Conservation (phyloP, 2,797 vertebrate genomes). For the Lates japonicus region DNA sequence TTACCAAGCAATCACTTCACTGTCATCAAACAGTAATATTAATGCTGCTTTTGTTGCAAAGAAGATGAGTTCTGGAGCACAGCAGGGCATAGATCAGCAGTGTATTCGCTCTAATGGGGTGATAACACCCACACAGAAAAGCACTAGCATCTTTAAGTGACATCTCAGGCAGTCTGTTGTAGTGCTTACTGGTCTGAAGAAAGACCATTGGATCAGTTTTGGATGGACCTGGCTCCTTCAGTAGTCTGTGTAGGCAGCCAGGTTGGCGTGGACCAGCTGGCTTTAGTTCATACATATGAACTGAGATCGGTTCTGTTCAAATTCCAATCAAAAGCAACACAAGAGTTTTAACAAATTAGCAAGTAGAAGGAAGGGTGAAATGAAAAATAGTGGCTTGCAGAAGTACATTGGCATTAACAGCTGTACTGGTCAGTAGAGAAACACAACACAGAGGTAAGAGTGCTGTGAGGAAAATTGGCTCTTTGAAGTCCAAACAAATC, state of each 20-base stretch:
- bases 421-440: conserved; percentile 18
- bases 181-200: conserved; percentile 45
- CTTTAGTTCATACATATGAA: conserved; percentile 46
- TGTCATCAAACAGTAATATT: conserved; percentile 65
- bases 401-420: conserved; percentile 23
- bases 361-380: conserved; percentile 29
- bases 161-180: conserved; percentile 49
- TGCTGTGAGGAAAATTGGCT: conserved; percentile 28
- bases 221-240: conserved; percentile 41
- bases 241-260: conserved; percentile 41
- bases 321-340: conserved; percentile 39
- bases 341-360: conserved; percentile 47
- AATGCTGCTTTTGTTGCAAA: conserved; percentile 57
- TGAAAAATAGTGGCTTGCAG: conserved; percentile 27
- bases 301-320: conserved; percentile 41
- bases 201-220: conserved; percentile 48
- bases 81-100: conserved; percentile 58
- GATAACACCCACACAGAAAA: conserved; percentile 52
- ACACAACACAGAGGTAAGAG: conserved; percentile 16
- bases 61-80: conserved; percentile 50
- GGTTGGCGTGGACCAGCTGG: conserved; percentile 49
- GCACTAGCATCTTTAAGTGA: conserved; percentile 50
- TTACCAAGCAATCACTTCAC: conserved; percentile 42
- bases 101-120: conserved; percentile 50
- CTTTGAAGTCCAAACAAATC: conserved; percentile 24